Percentiles rank a stretch among this genome's conserved stretches.
Evolutionary conservation across 2,888 invertebrate genomes (phyloP).

Genomic region (Eupithecia insigniata): DNA sequence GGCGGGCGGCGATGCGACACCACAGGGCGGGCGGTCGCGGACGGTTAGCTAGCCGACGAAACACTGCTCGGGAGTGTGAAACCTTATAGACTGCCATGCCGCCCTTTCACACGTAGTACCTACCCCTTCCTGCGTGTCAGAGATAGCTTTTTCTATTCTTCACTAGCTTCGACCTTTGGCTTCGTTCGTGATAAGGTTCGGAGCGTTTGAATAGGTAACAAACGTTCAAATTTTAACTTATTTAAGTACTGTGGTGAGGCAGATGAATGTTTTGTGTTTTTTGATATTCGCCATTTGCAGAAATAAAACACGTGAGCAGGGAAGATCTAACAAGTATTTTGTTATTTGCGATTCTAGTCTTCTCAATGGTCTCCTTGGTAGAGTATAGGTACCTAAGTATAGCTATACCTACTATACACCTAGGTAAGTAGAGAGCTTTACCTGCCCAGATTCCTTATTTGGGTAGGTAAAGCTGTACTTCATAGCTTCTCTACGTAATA

Average conservation of each 20-base stretch:
- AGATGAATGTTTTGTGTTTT: neutral
- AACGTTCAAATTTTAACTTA: neutral
- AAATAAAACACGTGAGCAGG: neutral
- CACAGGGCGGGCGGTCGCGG: slow-evolving; percentile 41
- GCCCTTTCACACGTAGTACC: slow-evolving; percentile 6
- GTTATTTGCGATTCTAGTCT: neutral
- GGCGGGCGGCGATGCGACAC: slow-evolving; percentile 22
- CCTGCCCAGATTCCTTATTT: no score
- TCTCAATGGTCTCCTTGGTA: neutral
- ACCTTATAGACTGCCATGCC: slow-evolving; percentile 45
- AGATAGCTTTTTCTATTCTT: neutral
- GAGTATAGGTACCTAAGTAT: neutral
- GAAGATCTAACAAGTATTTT: neutral
- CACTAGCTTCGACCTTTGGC: neutral
- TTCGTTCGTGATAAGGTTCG: neutral
- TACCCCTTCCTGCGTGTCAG: slow-evolving; percentile 9
- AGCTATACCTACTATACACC: neutral
- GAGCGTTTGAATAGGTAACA: neutral
- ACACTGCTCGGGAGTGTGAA: slow-evolving; percentile 48
- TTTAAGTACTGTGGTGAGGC: neutral
- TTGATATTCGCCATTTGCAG: neutral
- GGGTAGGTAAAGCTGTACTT: neutral
- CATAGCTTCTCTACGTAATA: neutral
- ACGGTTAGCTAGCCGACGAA: slow-evolving; percentile 33
- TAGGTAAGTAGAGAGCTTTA: no score